phyloP scores from a whole-genome alignment of 1,140 invertebrate species.

The Melanaphis sacchari region DNA sequence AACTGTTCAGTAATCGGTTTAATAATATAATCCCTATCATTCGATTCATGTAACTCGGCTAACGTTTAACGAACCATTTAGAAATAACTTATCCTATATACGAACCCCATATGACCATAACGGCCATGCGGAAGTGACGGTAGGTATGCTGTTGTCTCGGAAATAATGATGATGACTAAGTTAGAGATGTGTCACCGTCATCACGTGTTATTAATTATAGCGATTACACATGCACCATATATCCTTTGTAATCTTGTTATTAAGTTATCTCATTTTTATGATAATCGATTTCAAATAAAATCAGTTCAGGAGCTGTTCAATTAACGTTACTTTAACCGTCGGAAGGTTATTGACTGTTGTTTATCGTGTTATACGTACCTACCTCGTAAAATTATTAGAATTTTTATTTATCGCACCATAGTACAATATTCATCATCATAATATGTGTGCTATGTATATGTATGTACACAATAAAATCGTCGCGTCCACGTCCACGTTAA shows the following conservation, averaged over 20 bases:
- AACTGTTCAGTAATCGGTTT: not conserved
- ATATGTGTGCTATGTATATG: not conserved
- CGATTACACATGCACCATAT: not conserved
- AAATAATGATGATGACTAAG: not conserved
- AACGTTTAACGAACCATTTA: not conserved
- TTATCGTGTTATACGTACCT: not conserved
- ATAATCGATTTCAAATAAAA: not conserved
- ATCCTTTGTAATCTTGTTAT: not conserved
- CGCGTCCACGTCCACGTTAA: not conserved
- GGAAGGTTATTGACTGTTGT: constrained; percentile 41
- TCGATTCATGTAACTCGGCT: not conserved
- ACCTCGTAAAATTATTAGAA: not conserved
- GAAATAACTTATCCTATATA: not conserved
- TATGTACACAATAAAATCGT: not conserved
- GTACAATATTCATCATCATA: not conserved
- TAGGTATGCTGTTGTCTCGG: not conserved
- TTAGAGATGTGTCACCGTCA: not conserved
- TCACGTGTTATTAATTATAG: not conserved
- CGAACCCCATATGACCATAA: no score
- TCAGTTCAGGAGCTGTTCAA: not conserved
- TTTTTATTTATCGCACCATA: not conserved
- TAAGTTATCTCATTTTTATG: not conserved
- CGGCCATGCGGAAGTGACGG: no score
- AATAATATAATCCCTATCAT: not conserved
- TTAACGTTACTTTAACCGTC: not conserved